Conservation (phyloP, 2,113 vertebrate genomes). For the Gnathonemus longibarbis region DNA sequence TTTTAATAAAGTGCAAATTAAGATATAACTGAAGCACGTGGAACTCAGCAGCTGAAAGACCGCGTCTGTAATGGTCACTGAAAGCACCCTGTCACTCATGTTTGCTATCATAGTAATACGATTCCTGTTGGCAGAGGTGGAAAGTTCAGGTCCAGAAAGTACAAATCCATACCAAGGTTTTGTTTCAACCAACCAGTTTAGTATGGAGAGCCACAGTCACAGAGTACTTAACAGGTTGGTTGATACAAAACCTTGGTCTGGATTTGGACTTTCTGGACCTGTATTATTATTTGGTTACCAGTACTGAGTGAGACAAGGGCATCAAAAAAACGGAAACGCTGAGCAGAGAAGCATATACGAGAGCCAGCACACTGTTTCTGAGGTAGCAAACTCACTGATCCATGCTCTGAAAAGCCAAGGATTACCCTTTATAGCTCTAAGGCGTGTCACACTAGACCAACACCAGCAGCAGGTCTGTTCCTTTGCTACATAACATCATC, state of each 20-base stretch:
- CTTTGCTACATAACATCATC: neutral
- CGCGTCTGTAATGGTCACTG: neutral
- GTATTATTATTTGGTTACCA: neutral
- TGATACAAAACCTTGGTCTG: neutral
- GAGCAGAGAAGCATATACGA: neutral
- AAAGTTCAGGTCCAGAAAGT: neutral
- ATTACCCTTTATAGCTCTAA: neutral
- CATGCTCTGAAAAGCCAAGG: neutral
- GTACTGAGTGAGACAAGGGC: neutral
- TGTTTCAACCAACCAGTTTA: neutral
- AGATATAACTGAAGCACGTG: neutral
- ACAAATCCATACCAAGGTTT: neutral
- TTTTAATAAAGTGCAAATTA: constrained; percentile 12
- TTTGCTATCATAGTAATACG: neutral
- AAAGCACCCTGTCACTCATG: neutral
- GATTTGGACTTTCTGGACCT: too few species aligned
- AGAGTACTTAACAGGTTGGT: neutral
- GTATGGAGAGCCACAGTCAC: neutral
- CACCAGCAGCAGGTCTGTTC: neutral
- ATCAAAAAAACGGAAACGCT: neutral
- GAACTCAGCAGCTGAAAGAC: neutral
- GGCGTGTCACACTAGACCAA: neutral
- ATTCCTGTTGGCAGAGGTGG: neutral
- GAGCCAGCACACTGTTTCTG: neutral
- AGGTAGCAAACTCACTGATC: neutral